Evolutionary conservation across 92 coral and sea anemone genomes (phyloP), one percentile per base, ranked within the genome.

Genomic region (Zoanthus gigantus): DNA sequence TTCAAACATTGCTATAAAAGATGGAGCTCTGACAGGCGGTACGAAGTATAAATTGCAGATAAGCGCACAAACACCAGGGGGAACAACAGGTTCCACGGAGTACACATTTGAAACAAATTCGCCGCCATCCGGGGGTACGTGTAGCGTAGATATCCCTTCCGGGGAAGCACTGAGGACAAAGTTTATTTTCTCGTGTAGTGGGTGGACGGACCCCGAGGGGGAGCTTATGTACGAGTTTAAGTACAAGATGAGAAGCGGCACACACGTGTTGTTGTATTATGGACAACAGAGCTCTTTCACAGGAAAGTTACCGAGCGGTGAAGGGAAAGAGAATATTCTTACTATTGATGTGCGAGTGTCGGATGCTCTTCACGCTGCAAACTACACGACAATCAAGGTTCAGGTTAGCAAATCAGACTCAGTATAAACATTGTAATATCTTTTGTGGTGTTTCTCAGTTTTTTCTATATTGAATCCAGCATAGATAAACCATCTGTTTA

Each of bases 151-250:
- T 37, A 92, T 88, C 8, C 52, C 77, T 12, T 75, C 89, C 34
- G 97, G 97, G n/a, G 48, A 65, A 44, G 92, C 97, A 17, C 77
- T 92, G 74, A 79, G 71, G 71, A 92, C 97, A 42, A 56, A 15
- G 71, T 94, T 92, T 60, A 37, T n/a, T 11, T 88, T 94, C 48
- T n/a, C 61, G 5, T 94, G 97, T 69, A 72, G 80, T 60, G 84
- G 87, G 6, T 94, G 97, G 97, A 56, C 71, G 10, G 97, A 92
- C 50, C 73, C 87, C 9, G 95, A 94, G 48, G 86, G 82, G 30
- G 92, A 88, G 9, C 68, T 92, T 46, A 84, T 14, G 56, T 94
- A 92, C 81, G 76, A 87, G 60, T 92, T 90, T 63, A 84, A 74
- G 67, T 94, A 94, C 71, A 69, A 90, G 83, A 92, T 83, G 85